Evolutionary conservation across 2,113 vertebrate genomes (phyloP), one percentile per base, ranked within the genome.

Genomic region (Xenopus tropicalis): DNA sequence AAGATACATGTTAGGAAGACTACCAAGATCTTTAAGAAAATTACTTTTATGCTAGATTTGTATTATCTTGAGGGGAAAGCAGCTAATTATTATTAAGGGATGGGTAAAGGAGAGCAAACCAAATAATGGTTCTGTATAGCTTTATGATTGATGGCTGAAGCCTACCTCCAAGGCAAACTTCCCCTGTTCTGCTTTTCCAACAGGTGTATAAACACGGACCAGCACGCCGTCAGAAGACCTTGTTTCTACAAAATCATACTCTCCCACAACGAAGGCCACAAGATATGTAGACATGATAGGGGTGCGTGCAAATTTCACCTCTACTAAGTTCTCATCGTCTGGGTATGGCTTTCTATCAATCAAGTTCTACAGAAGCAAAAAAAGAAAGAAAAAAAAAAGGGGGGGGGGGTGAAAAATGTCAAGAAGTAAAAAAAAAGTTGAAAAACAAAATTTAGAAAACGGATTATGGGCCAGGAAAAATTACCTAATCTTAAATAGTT

Each of bases 251-350:
- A 92, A 97, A 88, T 99, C 95, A 14, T 97, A 99, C 81, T 99
- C 97, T 65, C 96, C 97, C 64, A 99, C 96, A 86, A 99, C 96
- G 70, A 99, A 98, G 4, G 96, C 97, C 75, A 99, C 95, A 5
- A 99, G 92, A 80, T 99, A 99, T 0, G 97, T 99, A 70, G 97
- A 98, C 96, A 98, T 99, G 73, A 96, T 83, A 46, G 97, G 96
- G 0, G 95, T 96, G 57, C 94, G 91, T 64, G 93, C 95, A 42
- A 98, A 99, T 85, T 94, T 95, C 80, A 99, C 93, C 79, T 99
- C 96, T 83, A 98, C 89, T 42, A 98, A 90, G 81, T 88, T 93
- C 54, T 94, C 93, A 19, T 99, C 95, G 9, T 96, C 95, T 4
- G 94, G 91, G 82, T 93, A 94, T 20, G 96, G 95, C 88, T 93